Base-by-base conservation (phyloP, 2,113 vertebrate species). In the Callipepla californica region DNA sequence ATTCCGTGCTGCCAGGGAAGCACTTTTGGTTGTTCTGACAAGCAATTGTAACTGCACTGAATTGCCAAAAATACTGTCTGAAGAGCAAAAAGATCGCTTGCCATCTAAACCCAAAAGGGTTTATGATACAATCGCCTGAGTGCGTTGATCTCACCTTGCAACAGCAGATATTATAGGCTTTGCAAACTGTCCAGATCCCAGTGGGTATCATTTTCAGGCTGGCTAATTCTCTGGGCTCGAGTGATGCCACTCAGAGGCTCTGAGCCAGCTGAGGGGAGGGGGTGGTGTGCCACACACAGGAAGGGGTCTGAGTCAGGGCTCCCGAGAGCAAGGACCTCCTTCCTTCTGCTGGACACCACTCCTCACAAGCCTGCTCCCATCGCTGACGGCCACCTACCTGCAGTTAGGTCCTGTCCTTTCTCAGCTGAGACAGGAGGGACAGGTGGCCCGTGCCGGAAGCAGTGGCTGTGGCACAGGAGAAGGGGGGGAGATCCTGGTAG, bases 401-500 rank as follows among this genome's bases (percentile, higher is more conserved):
- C 95, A 94, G 93, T 90, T 94, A 95, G 93, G 96, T 95, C 96
- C 92, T 95, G 95, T 95, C 95, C 92, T 88, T 73, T 90, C 96
- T 95, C 95, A 95, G 96, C 93, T 95, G 89, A 95, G 96, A 85
- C 95, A 95, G 95, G 91, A 96, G 96, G 93, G 95, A 95, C 96
- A 96, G 96, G 94, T 96, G 95, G 93, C 94, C 93, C 87, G 12
- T 94, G 95, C 96, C 96, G 94, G 93, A 91, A 96, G 95, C 95
- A 95, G 94, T 95, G 95, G 94, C 96, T 95, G 94, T 21, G 82
- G 93, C 93, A 96, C 93, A 90, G 96, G 87, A 94, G 93, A 88
- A 83, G 94, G 87, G 87, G 91, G 91, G 92, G 95, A 85, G 77
- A 78, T 79, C 47, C 95, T 95, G 95, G 94, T 96, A 53, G 40